phyloP scores from a whole-genome alignment of 2,888 invertebrate species.

The Itoplectis maculator region DNA sequence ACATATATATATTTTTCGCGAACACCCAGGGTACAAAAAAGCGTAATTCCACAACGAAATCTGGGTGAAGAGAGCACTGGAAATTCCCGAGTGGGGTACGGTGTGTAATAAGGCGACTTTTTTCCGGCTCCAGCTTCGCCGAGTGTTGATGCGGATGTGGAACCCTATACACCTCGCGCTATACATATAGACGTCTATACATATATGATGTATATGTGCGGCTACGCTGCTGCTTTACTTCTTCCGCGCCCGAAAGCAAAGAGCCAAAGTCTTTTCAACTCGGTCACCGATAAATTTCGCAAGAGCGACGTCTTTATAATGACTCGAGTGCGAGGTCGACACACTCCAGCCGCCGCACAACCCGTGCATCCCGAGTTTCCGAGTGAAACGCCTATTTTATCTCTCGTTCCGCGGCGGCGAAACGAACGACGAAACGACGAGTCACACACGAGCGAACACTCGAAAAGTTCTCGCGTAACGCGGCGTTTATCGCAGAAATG shows the following conservation, averaged over 20 bases:
- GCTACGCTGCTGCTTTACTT: background rate
- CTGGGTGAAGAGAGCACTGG: constrained; percentile 62
- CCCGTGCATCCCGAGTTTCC: background rate
- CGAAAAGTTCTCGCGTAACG: too few species aligned
- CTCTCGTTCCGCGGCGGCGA: too few species aligned
- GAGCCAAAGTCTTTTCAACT: constrained; percentile 1
- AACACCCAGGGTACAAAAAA: constrained; percentile 1
- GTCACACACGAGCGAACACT: too few species aligned
- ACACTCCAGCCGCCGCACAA: background rate
- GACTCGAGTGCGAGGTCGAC: background rate
- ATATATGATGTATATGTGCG: too few species aligned
- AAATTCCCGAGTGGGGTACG: constrained; percentile 48
- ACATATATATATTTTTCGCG: constrained; percentile 1
- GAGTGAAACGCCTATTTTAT: background rate
- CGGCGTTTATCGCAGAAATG: too few species aligned
- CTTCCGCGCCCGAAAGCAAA: constrained; percentile 3
- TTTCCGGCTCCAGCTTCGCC: constrained; percentile 7
- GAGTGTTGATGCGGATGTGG: constrained; percentile 33
- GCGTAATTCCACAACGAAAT: constrained; percentile 48
- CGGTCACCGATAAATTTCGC: constrained; percentile 23
- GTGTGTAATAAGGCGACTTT: constrained; percentile 46
- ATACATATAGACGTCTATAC: background rate
- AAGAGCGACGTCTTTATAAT: background rate
- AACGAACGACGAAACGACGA: too few species aligned
- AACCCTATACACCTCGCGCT: background rate